A percentile compares a stretch with the other conserved stretches of the same genome.
These are phyloP conservation scores for Manis crassicaudata DNA, from an alignment of 2,797 vertebrate species.

Conservation along the genomic window DNA sequence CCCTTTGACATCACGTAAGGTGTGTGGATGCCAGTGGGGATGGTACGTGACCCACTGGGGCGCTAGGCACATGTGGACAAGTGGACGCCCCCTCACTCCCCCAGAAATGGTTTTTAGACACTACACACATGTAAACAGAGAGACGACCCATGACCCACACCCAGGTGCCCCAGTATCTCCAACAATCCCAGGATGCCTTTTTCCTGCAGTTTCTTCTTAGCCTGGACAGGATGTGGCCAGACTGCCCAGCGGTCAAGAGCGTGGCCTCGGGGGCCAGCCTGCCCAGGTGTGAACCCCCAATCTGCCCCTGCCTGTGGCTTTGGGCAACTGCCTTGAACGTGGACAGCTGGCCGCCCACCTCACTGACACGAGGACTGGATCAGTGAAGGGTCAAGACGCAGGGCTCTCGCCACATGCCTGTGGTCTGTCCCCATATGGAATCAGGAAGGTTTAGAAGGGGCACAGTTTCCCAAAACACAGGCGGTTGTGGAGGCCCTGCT, in stretches of 20 bases:
- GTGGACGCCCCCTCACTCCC: neutral
- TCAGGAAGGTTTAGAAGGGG: neutral
- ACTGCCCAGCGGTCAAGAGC: neutral
- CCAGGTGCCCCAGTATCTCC: neutral
- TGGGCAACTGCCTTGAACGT: neutral
- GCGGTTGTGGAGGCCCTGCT: neutral
- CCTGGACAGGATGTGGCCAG: neutral
- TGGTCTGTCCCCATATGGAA: neutral
- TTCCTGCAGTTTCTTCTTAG: neutral
- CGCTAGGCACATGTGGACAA: neutral
- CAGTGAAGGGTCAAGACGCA: no score
- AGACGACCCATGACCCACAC: accelerated
- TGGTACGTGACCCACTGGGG: neutral
- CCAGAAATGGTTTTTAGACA: neutral
- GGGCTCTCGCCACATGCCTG: neutral
- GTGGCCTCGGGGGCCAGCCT: neutral
- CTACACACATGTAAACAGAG: neutral
- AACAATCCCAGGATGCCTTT: neutral
- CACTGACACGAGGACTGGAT: neutral
- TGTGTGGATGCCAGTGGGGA: accelerated
- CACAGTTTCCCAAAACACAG: neutral
- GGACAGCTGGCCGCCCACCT: neutral
- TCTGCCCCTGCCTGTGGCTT: neutral
- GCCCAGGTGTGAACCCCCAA: neutral
- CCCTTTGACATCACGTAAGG: no score